These are phyloP conservation scores for Lepidostoma basale DNA, from an alignment of 1,140 invertebrate genomes.

Conservation along the genomic window DNA sequence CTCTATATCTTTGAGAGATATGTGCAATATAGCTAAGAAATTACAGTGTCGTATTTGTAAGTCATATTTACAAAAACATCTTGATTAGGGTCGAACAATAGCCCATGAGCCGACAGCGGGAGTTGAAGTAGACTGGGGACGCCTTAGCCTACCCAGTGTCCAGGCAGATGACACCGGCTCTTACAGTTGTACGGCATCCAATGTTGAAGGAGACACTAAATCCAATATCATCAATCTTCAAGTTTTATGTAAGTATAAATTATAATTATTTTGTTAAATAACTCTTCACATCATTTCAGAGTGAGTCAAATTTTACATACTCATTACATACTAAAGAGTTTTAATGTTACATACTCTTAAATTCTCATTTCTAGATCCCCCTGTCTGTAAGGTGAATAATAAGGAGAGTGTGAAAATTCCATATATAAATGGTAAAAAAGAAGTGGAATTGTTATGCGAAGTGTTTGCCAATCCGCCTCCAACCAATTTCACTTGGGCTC, in stretches of 20 bases:
- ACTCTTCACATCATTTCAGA: no score
- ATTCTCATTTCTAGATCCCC: constrained; percentile 29
- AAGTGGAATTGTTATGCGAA: constrained; percentile 65
- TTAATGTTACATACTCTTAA: no score
- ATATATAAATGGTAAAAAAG: constrained; percentile 18
- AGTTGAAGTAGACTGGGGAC: constrained; percentile 67
- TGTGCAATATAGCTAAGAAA: no score
- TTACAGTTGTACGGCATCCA: constrained; percentile 84
- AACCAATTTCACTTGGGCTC: constrained; percentile 84
- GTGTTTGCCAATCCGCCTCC: constrained; percentile 88
- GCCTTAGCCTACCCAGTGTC: constrained; percentile 58
- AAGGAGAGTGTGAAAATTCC: constrained; percentile 11
- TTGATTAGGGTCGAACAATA: constrained; percentile 79
- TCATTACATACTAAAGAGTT: no score
- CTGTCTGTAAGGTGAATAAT: constrained; percentile 33
- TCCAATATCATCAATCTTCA: constrained; percentile 78
- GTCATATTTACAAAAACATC: no score
- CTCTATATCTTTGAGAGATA: no score
- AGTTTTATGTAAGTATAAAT: constrained; percentile 82
- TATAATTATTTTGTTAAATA: no score
- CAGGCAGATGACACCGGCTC: constrained; percentile 74
- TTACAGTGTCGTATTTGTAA: no score
- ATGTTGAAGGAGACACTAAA: constrained; percentile 84
- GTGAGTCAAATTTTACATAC: no score
- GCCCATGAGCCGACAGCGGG: constrained; percentile 82